Base-by-base conservation (phyloP, 2,113 vertebrate species). In the Hylia prasina region DNA sequence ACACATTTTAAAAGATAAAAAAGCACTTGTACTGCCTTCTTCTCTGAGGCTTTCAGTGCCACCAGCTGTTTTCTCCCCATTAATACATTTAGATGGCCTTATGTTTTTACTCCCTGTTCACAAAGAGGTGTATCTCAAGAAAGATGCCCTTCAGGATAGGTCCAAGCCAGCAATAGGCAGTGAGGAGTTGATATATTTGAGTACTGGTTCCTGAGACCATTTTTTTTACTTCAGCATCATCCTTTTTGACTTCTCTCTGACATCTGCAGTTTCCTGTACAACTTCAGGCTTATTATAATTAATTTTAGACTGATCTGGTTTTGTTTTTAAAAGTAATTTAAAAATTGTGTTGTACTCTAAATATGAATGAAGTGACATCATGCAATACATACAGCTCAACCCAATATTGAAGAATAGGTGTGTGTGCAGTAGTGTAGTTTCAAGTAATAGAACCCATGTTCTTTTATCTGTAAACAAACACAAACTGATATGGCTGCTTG, bases 21-120 rank as follows among this genome's bases (percentile, higher is more conserved):
- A 30, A 65, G 3, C 5, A 10, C 7, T 58, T 73, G 10, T 82
- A 23, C 11, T 77, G 13, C 47, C 10, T 80, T 85, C 53, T 91
- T 85, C 57, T 90, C 50, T 44, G 76, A 93, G 64, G 27, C 71
- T 88, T 96, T 94, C 82, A 28, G 28, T 94, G 53, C 76, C 17
- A 75, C 56, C 68, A 84, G 79, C 90, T 88, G 64, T 90, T 95
- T 96, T 95, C 28, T 71, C 40, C 79, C 88, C 60, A 75, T 86
- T 95, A 87, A 77, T 94, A 85, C 21, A 53, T 92, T 86, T 86
- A 57, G 51, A 45, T 39, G 68, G 60, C 71, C 47, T 73, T 87
- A 53, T 58, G 58, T 54, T 93, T 89, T 92, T 31, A 53, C 23
- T 86, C 23, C 19, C 40, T 72, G 30, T 11, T 86, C n/a, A 30